Base-by-base conservation (phyloP, 2,888 invertebrate genomes). In the Drosophila percnosoma region DNA sequence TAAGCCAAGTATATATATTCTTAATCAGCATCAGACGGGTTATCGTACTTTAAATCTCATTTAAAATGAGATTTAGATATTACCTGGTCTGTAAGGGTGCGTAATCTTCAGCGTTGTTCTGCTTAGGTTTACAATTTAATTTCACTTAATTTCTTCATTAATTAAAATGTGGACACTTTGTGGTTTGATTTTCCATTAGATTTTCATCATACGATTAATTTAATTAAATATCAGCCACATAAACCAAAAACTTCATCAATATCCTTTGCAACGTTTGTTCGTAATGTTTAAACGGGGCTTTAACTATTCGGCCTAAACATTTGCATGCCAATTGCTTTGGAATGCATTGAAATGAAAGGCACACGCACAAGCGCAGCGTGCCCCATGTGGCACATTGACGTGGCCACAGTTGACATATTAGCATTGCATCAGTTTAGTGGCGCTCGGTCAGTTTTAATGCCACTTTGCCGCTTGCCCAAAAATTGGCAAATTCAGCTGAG, bases 331-430 rank as follows among this genome's bases (percentile, higher is more conserved):
- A 29, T 51, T 29, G 18, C 11, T 7, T 27, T 31, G 11, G 5
- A 51, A 51, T 29, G 34, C 48, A 24, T 49, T 67, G 36, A 29
- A 45, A 45, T 45, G 18, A 36, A 66, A 31, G 36, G 42, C 18
- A 21, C 24, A 45, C 8, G 24, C 29, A 5, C 11, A 10, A 54
- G 18, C 15, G 49, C 27, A 15, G 24, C 3, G 18, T 62, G 57
- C 21, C 27, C 15, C 49, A 40, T 59, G 49, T 52, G 45, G 62
- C 45, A 62, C 18, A 34, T 63, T 75, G 69, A 75, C 59, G 60
- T 48, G 51, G 55, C 45, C 52, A 53, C 58, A 68, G 24, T 45
- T 24, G 45, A 45, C 24, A 45, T 45, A 45, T 45, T 45, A 45
- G 24, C 27, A 24, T 45, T 45, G 45, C 45, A 45, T 45, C 45